These are phyloP conservation scores for Blastomussa wellsi DNA, from an alignment of 92 coral and sea anemone genomes.

Conservation along the genomic window DNA sequence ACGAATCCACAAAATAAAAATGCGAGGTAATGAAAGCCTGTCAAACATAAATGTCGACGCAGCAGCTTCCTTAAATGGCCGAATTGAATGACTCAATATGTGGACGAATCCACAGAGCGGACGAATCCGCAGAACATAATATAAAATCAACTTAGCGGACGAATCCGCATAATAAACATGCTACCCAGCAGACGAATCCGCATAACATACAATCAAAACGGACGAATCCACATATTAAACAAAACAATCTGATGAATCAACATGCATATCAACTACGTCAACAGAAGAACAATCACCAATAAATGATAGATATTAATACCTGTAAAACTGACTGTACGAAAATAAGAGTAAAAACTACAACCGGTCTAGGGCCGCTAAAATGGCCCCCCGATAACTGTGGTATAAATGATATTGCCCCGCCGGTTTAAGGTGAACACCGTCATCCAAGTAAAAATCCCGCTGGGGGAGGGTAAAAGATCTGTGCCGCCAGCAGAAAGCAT, in stretches of 20 bases:
- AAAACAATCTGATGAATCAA: not conserved
- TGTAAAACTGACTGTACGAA: conserved; percentile 9
- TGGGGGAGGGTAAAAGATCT: not conserved
- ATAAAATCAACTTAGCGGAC: not conserved
- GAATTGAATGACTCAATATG: not conserved
- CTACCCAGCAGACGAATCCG: conserved; percentile 15
- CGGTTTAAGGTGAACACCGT: conserved; percentile 41
- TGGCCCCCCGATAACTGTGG: conserved; percentile 43
- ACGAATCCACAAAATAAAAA: too few relatives aligned
- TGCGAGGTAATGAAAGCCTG: not conserved
- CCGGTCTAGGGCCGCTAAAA: conserved; percentile 20
- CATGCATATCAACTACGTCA: too few relatives aligned
- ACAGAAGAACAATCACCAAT: not conserved
- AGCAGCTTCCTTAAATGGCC: too few relatives aligned
- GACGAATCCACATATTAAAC: not conserved
- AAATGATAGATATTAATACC: too few relatives aligned
- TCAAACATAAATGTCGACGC: conserved; percentile 10
- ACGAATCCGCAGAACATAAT: not conserved
- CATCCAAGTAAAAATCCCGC: conserved; percentile 22
- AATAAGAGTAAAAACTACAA: too few relatives aligned
- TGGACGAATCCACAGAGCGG: too few relatives aligned
- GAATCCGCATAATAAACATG: too few relatives aligned
- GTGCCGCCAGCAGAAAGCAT: conserved; percentile 41
- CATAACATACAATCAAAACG: too few relatives aligned
- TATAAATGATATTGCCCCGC: conserved; percentile 27